These are phyloP conservation scores for Oceanodroma leucorhoa DNA, from an alignment of 2,797 vertebrate genomes.

Conservation along the genomic window DNA sequence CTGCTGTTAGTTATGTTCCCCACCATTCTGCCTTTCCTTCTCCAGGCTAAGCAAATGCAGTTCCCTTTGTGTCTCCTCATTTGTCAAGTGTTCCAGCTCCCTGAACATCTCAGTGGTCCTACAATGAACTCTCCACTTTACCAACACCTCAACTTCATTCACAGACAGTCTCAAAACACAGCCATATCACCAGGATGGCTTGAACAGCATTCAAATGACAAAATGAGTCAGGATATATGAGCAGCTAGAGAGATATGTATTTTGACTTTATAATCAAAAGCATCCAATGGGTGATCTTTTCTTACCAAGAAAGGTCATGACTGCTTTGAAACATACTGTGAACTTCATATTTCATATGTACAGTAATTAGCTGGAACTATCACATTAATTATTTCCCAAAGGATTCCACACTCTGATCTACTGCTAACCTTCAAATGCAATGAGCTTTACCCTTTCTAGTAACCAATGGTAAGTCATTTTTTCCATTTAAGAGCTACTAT, in stretches of 20 bases:
- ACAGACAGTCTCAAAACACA: background rate
- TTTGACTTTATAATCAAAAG: constrained; percentile 59
- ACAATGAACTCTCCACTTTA: background rate
- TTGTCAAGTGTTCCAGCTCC: background rate
- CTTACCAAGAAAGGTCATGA: constrained; percentile 41
- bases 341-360: constrained; percentile 11
- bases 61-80: background rate
- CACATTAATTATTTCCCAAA: constrained; percentile 34
- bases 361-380: constrained; percentile 44
- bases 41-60: background rate
- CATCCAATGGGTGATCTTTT: constrained; percentile 50
- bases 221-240: background rate
- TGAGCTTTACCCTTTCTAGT: constrained; percentile 8
- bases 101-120: background rate
- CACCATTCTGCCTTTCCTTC: background rate
- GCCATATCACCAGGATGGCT: constrained; percentile 26
- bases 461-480: background rate
- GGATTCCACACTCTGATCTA: background rate
- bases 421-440: constrained; percentile 10
- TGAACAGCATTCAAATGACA: background rate
- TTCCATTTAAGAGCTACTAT: background rate
- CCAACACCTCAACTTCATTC: background rate
- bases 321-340: constrained; percentile 52
- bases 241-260: background rate
- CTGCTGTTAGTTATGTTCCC: background rate